phyloP scores from a whole-genome alignment of 1,140 invertebrate species.

The Leguminivora glycinivorella region DNA sequence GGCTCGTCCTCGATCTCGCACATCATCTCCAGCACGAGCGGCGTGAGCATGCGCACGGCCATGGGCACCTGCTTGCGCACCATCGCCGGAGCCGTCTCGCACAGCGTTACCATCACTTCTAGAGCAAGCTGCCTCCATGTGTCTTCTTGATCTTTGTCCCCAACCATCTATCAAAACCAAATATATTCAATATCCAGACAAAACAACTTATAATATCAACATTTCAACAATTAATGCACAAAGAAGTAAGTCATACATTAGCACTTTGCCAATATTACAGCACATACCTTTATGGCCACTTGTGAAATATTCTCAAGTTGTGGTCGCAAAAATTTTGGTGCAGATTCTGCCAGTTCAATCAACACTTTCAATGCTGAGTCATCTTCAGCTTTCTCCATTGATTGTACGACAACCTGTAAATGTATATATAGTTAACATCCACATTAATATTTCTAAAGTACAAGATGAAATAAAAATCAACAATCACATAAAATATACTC shows the following conservation, averaged over 20 bases:
- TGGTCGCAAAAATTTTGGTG: constrained; percentile 94
- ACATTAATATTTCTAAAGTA: too few relatives aligned
- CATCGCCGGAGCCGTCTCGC: constrained; percentile 97
- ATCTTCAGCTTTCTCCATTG: constrained; percentile 91
- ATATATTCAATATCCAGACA: too few relatives aligned
- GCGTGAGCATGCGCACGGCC: constrained; percentile 89
- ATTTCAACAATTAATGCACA: too few relatives aligned
- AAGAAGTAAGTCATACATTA: not conserved
- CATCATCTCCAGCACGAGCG: constrained; percentile 96
- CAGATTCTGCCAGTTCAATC: constrained; percentile 95
- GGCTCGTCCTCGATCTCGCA: constrained; percentile 96
- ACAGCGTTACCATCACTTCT: constrained; percentile 96
- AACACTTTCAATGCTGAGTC: constrained; percentile 94
- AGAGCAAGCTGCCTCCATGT: constrained; percentile 94
- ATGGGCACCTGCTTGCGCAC: constrained; percentile 92
- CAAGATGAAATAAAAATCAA: too few relatives aligned
- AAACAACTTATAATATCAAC: too few relatives aligned
- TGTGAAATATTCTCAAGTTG: constrained; percentile 93
- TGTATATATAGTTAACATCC: not conserved
- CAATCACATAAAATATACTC: too few relatives aligned
- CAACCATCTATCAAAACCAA: constrained; percentile 78
- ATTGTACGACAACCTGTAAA: constrained; percentile 87
- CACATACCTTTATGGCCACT: constrained; percentile 91
- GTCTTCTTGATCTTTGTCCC: constrained; percentile 87
- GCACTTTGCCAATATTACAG: not conserved